A percentile compares a stretch with the other conserved stretches of the same genome.
Conservation (phyloP, 2,797 vertebrate genomes). For the Lutra lutra region DNA sequence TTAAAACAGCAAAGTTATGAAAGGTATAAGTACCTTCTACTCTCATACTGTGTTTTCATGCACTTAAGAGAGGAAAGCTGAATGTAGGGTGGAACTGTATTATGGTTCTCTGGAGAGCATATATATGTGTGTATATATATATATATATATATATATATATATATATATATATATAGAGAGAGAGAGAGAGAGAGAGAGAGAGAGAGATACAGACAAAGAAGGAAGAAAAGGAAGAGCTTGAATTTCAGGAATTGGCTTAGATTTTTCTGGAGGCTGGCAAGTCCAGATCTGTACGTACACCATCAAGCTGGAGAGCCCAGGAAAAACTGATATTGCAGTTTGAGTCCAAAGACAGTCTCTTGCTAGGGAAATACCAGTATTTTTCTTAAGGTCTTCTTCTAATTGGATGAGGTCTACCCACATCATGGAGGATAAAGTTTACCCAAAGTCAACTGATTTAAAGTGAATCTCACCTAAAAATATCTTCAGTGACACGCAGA, state of each 20-base stretch:
- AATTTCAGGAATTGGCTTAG: not conserved
- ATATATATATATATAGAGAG: too few relatives aligned
- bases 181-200: not conserved
- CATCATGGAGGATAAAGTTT: not conserved
- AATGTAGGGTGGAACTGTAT: not conserved
- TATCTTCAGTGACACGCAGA: not conserved
- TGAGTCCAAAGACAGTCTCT: not conserved
- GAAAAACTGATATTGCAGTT: not conserved
- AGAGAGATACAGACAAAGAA: not conserved
- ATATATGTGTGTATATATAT: not conserved
- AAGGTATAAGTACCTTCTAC: not conserved
- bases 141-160: not conserved
- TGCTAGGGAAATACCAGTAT: not conserved
- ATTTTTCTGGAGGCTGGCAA: not conserved
- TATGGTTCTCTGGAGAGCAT: not conserved
- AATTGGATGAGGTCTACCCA: not conserved
- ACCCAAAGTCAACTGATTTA: not conserved
- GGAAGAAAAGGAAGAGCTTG: not conserved
- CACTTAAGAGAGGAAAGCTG: not conserved
- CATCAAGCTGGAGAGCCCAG: not conserved
- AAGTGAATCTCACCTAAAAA: not conserved
- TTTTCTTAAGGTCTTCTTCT: not conserved
- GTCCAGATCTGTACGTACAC: not conserved
- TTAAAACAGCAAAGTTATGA: not conserved
- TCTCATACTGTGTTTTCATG: not conserved